Percentiles rank a stretch among this genome's conserved stretches.
phyloP scores from a whole-genome alignment of 2,797 vertebrate species.

The Orientallactaga sibirica region DNA sequence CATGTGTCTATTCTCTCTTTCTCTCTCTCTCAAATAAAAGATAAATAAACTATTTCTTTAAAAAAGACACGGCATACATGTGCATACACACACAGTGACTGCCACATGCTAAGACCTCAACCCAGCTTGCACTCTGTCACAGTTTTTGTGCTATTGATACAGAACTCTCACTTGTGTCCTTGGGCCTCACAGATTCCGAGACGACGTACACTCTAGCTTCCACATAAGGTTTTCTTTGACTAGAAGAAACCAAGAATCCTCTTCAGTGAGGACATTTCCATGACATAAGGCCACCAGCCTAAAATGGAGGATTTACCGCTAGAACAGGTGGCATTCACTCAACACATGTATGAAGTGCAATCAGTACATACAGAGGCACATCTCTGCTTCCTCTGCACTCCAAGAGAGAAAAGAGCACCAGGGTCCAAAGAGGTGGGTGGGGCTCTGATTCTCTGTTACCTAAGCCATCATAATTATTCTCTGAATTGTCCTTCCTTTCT shows the following conservation, averaged over 20 bases:
- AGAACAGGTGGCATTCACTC: background rate
- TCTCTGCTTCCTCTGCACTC: background rate
- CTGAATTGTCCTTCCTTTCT: background rate
- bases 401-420: background rate
- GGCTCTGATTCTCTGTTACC: background rate
- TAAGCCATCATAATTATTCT: background rate
- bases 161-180: background rate
- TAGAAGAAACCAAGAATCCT: background rate
- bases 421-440: background rate
- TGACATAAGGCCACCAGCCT: background rate
- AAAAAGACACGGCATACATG: background rate
- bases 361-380: accelerated
- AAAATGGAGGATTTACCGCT: background rate
- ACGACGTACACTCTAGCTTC: background rate
- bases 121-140: background rate
- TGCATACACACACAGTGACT: background rate
- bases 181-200: background rate
- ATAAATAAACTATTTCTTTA: too few relatives aligned
- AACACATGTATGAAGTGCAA: background rate
- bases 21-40: too few relatives aligned
- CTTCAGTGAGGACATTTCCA: background rate
- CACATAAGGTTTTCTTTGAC: background rate
- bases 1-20: too few relatives aligned
- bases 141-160: background rate
- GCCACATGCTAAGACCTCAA: background rate